These are phyloP conservation scores for Enteromius anoplus DNA, from an alignment of 2,797 vertebrate genomes.

Conservation along the genomic window DNA sequence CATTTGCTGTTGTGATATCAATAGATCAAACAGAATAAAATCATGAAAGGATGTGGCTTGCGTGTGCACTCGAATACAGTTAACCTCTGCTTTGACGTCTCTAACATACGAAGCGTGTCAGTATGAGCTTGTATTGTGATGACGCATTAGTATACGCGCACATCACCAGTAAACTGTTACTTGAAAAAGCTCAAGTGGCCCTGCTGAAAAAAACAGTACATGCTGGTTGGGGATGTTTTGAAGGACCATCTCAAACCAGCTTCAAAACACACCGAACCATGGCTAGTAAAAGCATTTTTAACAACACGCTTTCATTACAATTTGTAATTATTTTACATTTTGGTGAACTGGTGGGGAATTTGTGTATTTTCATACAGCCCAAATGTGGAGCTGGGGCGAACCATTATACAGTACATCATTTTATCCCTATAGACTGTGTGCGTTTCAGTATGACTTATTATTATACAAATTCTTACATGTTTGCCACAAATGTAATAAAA, in stretches of 20 bases:
- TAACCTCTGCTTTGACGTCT: not conserved
- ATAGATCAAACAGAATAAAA: not conserved
- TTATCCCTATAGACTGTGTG: too few species aligned
- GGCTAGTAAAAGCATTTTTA: not conserved
- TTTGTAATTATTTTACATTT: not conserved
- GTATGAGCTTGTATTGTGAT: not conserved
- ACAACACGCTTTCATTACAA: not conserved
- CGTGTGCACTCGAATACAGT: not conserved
- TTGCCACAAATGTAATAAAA: not conserved
- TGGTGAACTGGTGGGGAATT: not conserved
- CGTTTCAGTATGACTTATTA: too few species aligned
- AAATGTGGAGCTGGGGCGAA: not conserved
- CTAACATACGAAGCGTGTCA: not conserved
- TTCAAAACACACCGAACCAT: too few species aligned
- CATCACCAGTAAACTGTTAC: not conserved
- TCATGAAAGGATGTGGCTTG: slow-evolving; percentile 27
- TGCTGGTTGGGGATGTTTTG: too few species aligned
- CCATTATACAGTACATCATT: not conserved
- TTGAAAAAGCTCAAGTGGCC: not conserved
- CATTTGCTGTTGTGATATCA: slow-evolving; percentile 5
- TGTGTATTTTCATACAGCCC: not conserved
- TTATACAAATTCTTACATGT: not conserved
- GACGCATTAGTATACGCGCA: not conserved
- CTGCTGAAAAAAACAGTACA: too few species aligned
- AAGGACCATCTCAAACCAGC: too few species aligned